Evolutionary conservation across 2,888 invertebrate genomes (phyloP).

Genomic region (Zaprionus bogoriensis): DNA sequence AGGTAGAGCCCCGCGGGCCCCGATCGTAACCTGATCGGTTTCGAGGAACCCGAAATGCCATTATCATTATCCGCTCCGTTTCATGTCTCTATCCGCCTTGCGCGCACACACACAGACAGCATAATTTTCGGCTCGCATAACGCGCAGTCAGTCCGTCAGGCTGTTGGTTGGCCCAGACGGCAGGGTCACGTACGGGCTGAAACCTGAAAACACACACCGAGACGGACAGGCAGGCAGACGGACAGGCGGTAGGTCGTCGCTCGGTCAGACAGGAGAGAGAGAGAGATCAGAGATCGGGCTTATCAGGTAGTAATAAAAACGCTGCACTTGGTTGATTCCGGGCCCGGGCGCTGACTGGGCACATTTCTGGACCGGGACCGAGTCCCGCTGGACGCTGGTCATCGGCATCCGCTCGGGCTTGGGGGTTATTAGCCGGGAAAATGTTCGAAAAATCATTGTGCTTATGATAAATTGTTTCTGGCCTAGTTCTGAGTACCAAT

Average conservation of each 20-base stretch:
- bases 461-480: conserved; percentile 67
- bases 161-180: not conserved
- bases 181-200: conserved; percentile 69
- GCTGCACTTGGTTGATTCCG: conserved; percentile 66
- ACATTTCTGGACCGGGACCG: conserved; percentile 26
- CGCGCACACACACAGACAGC: conserved; percentile 44
- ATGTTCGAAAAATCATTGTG: conserved; percentile 61
- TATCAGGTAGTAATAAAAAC: conserved; percentile 23
- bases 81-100: conserved; percentile 71
- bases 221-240: conserved; percentile 9
- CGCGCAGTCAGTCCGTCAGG: conserved; percentile 44
- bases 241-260: conserved; percentile 20
- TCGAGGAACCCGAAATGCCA: conserved; percentile 69
- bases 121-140: conserved; percentile 72
- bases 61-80: conserved; percentile 74
- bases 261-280: conserved; percentile 57
- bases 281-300: conserved; percentile 69
- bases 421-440: conserved; percentile 67
- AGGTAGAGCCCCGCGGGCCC: conserved; percentile 51
- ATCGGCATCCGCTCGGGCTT: conserved; percentile 25
- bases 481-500: conserved; percentile 71
- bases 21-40: conserved; percentile 68
- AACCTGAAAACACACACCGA: conserved; percentile 31
- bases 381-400: conserved; percentile 36
- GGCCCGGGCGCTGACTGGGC: conserved; percentile 51